A percentile compares a stretch with the other conserved stretches of the same genome.
phyloP scores from a whole-genome alignment of 2,888 invertebrate genomes.

The Ormia ochracea region DNA sequence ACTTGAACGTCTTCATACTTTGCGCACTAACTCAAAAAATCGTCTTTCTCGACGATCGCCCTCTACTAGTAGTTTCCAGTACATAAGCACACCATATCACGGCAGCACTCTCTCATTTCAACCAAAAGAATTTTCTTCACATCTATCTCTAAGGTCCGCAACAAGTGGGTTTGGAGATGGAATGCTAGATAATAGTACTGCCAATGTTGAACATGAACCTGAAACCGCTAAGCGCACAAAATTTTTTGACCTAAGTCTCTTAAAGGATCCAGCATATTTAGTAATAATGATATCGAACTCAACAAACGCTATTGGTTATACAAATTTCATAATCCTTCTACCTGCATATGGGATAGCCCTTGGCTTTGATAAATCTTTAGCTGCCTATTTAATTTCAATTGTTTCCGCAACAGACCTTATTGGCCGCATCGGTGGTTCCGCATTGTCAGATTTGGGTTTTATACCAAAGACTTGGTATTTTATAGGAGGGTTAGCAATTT shows the following conservation, averaged over 20 bases:
- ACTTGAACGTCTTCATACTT: slow-evolving; percentile 66
- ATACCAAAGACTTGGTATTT: slow-evolving; percentile 91
- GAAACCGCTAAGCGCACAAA: slow-evolving; percentile 76
- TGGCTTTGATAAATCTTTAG: slow-evolving; percentile 83
- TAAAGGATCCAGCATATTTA: slow-evolving; percentile 88
- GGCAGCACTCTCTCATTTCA: slow-evolving; percentile 89
- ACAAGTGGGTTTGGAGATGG: slow-evolving; percentile 77
- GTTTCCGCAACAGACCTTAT: slow-evolving; percentile 89
- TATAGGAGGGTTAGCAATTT: slow-evolving; percentile 86
- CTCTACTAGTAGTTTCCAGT: slow-evolving; percentile 89
- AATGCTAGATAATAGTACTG: slow-evolving; percentile 67
- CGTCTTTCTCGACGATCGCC: slow-evolving; percentile 83
- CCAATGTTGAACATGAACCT: slow-evolving; percentile 61
- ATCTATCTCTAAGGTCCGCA: slow-evolving; percentile 84
- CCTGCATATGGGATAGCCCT: slow-evolving; percentile 86
- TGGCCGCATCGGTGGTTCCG: slow-evolving; percentile 90
- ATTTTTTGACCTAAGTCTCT: slow-evolving; percentile 85
- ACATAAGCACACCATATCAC: slow-evolving; percentile 90
- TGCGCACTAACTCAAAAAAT: slow-evolving; percentile 73
- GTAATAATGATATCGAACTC: slow-evolving; percentile 90
- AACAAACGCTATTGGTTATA: slow-evolving; percentile 90
- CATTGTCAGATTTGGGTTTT: slow-evolving; percentile 85
- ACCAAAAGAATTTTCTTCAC: slow-evolving; percentile 86
- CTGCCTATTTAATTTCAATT: slow-evolving; percentile 86
- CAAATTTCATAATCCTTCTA: slow-evolving; percentile 89